Evolutionary conservation across 1,140 invertebrate species (phyloP).

Genomic region (Tribolium castaneum): DNA sequence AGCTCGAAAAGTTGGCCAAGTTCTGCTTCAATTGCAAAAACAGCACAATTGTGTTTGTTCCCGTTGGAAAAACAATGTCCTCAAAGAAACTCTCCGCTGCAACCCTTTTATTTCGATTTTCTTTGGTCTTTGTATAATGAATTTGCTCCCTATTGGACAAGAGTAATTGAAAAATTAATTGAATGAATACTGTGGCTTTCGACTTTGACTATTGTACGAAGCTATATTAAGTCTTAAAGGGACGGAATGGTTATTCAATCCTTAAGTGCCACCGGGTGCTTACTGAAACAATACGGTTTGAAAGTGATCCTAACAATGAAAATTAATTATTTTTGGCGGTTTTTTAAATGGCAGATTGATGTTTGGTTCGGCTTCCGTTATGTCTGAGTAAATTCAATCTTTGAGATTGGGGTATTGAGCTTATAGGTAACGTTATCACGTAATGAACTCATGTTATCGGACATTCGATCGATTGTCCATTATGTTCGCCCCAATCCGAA

Average conservation of each 20-base stretch:
- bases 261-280: conserved; percentile 13
- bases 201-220: conserved; percentile 41
- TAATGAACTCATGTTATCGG: conserved; percentile 53
- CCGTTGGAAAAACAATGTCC: conserved; percentile 49
- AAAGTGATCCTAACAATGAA: conserved; percentile 3
- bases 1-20: conserved; percentile 21
- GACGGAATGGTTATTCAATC: conserved; percentile 19
- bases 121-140: conserved; percentile 49
- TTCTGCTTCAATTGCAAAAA: conserved; percentile 46
- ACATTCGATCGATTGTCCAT: conserved; percentile 51
- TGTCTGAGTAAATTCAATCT: conserved; percentile 11
- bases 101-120: conserved; percentile 48
- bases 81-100: conserved; percentile 46
- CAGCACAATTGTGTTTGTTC: conserved; percentile 44
- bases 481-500: conserved; percentile 49
- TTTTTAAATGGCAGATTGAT: background rate
- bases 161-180: conserved; percentile 57
- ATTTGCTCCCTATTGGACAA: conserved; percentile 54
- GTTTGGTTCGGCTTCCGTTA: background rate
- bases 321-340: background rate
- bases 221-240: conserved; percentile 26
- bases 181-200: conserved; percentile 52
- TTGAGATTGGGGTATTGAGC: background rate
- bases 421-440: conserved; percentile 50
- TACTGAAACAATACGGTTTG: conserved; percentile 5